Evolutionary conservation across 2,113 vertebrate genomes (phyloP), one percentile per base, ranked within the genome.

Genomic region (Todiramphus saurophagus): DNA sequence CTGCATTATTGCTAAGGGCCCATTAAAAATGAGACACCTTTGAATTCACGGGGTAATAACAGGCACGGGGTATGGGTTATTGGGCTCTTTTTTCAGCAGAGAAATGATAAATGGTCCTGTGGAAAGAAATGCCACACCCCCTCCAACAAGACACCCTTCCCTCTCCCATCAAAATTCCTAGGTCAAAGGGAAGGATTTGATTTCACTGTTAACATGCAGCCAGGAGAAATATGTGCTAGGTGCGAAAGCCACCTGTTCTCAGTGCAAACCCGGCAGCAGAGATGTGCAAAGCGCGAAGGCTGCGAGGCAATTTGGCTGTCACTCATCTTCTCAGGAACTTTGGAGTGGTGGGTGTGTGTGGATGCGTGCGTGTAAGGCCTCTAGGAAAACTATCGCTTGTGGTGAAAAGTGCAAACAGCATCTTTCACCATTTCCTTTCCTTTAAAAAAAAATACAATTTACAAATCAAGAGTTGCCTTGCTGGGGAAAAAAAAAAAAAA

Each of bases 21-120:
- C 87, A 89, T 97, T 97, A 96, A 96, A 96, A 91, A 86, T 1
- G 37, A 97, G 90, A 89, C 92, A 79, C 90, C 96, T 97, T 97
- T 97, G 96, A 97, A 96, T 95, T 93, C 76, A 25, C 56, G 0
- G 82, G 90, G 51, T 95, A 97, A 97, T 96, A 97, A 96, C 82
- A 95, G 93, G 96, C 92, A 89, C 24, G 7, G 79, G 90, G 16
- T 87, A 58, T 13, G 73, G 86, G 89, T 96, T 96, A 95, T 96
- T 95, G 93, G 83, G 74, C 79, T 83, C 66, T 79, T 94, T 96
- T 93, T 93, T 95, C 80, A 74, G 63, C 67, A 92, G 91, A 93
- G 94, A 95, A 95, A 95, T 96, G 95, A 97, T 97, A 86, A 94
- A 97, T 94, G 96, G 63, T 75, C 78, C 80, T 59, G 83, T 8